phyloP scores from a whole-genome alignment of 2,113 vertebrate species.

The Falcunculus frontatus region DNA sequence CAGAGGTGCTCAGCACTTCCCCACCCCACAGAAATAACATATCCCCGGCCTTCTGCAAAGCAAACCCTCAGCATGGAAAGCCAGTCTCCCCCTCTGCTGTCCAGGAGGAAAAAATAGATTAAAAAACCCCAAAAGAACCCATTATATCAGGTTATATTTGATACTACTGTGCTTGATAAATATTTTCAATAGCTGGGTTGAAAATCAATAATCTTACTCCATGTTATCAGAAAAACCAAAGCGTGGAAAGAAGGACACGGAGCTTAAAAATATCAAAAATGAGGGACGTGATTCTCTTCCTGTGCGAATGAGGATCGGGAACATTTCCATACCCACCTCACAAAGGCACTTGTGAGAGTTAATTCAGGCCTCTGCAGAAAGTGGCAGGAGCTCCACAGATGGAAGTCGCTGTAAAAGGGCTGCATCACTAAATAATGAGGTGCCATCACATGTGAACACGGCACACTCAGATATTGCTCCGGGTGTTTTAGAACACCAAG shows the following conservation, averaged over 20 bases:
- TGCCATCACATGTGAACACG: background rate
- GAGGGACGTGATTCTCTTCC: background rate
- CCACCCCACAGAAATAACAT: background rate
- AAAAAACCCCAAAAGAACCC: fast-evolving
- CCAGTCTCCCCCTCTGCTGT: background rate
- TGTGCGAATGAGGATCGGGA: background rate
- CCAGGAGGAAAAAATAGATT: background rate
- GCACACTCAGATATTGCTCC: background rate
- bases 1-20: background rate
- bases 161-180: background rate
- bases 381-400: background rate
- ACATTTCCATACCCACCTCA: background rate
- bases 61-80: background rate
- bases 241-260: background rate
- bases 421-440: background rate
- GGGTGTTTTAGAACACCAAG: background rate
- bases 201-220: background rate
- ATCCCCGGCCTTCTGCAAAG: background rate
- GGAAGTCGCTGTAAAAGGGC: background rate
- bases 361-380: background rate
- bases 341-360: background rate
- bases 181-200: background rate
- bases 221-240: background rate
- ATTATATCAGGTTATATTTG: background rate
- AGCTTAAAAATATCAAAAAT: background rate